Base-by-base conservation (phyloP, 2,888 invertebrate genomes). In the Parthenolecanium corni region DNA sequence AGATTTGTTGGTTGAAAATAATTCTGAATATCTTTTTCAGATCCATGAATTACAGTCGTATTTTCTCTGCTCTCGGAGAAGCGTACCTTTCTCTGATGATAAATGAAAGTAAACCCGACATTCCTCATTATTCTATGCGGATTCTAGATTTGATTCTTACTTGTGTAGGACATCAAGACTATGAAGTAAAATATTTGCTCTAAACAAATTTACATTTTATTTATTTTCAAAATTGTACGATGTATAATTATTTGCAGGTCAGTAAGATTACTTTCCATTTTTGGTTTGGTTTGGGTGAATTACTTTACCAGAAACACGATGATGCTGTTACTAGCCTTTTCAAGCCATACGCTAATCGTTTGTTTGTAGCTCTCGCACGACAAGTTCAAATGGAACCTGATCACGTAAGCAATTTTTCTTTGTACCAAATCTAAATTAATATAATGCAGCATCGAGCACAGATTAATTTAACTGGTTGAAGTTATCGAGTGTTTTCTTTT, bases 351-450 rank as follows among this genome's bases (percentile, higher is more conserved):
- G 83, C 96, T 64, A 90, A 93, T 74, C 79, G 93, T 69, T 76
- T 96, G n/a, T 84, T 96, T 6, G 83, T 85, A 58, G 89, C 91
- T 0, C 77, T 98, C 9, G 92, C 90, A 68, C 80, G 87, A 64
- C 97, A 97, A 73, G 92, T 94, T 70, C 94, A 95, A 76, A 89
- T 95, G 78, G 97, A 98, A 70, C 85, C 92, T 0, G 97, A 97
- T 73, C 88, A 87, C 70, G 89, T 80, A 70, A 74, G 75, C 72
- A 57, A 23, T 21, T 57, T 57, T 12, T n/a, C 9, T 57, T 18
- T 31, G 6, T 57, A 3, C 36, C 12, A 9, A 18, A 21, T 54
- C 9, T 44, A 14, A 14, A 42, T 14, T 4, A 42, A 9, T 42
- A 16, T 16, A 14, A 14, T 42, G 18, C 38, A 38, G 38, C 9